phyloP scores from a whole-genome alignment of 2,113 vertebrate genomes.

The Micromys minutus region DNA sequence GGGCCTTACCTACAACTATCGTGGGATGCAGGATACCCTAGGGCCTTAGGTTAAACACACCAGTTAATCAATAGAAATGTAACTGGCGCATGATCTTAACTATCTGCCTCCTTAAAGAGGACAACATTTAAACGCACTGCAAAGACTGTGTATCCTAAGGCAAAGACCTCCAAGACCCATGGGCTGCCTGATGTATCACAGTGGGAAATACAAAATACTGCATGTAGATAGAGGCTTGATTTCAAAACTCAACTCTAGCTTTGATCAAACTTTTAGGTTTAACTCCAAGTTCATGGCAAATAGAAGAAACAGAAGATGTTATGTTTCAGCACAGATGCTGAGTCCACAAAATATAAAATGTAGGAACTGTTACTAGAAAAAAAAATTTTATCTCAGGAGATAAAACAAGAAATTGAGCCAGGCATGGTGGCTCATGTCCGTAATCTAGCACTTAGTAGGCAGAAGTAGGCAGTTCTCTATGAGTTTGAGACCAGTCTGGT shows the following conservation, averaged over 20 bases:
- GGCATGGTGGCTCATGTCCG: background rate
- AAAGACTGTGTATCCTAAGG: background rate
- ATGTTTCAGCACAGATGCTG: background rate
- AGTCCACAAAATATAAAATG: background rate
- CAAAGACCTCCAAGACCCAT: background rate
- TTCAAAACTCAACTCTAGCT: background rate
- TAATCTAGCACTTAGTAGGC: background rate
- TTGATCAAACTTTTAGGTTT: background rate
- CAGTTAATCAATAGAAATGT: background rate
- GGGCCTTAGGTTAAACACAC: background rate
- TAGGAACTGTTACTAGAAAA: background rate
- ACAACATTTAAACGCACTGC: background rate
- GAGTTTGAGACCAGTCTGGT: background rate
- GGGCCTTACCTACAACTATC: background rate
- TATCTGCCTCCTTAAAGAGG: background rate
- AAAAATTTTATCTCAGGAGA: background rate
- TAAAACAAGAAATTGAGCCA: background rate
- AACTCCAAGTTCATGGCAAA: background rate
- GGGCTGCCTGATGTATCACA: background rate
- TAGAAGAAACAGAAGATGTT: background rate
- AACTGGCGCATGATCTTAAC: background rate
- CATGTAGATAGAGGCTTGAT: background rate
- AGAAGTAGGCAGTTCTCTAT: background rate
- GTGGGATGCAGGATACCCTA: background rate
- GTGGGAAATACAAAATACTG: background rate